Conservation (phyloP, 2,888 invertebrate genomes). For the Aphrophora alni region DNA sequence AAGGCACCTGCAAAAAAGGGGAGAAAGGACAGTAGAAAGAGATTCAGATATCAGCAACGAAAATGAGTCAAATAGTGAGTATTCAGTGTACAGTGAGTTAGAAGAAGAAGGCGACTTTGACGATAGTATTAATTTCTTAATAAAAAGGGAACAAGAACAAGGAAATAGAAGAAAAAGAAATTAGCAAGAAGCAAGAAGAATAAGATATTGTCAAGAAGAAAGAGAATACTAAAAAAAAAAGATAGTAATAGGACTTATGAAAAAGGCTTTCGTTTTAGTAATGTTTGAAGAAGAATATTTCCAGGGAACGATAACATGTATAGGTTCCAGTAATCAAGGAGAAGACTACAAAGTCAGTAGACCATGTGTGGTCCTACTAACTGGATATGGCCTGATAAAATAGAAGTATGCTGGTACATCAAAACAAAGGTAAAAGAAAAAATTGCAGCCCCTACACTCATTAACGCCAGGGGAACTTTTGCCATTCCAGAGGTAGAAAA, state of each 20-base stretch:
- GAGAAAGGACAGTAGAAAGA: background rate
- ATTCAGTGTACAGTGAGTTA: background rate
- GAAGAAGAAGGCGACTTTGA: conserved; percentile 12
- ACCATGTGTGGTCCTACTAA: conserved; percentile 11
- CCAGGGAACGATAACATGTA: background rate
- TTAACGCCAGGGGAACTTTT: background rate
- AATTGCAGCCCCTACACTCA: background rate
- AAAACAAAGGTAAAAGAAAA: background rate
- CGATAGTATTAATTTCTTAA: background rate
- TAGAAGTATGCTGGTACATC: conserved; percentile 11
- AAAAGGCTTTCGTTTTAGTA: background rate
- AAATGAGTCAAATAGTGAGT: background rate
- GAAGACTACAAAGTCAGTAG: background rate
- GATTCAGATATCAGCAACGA: conserved; percentile 1
- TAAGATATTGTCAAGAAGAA: too few species aligned
- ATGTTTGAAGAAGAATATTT: conserved; percentile 1
- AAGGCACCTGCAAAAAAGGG: background rate
- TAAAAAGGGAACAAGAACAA: conserved; percentile 6
- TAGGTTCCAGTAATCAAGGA: background rate
- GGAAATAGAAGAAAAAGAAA: background rate
- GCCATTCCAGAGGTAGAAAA: background rate
- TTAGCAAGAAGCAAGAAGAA: too few species aligned
- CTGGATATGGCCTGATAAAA: background rate
- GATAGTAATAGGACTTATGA: background rate
- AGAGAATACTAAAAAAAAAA: too few species aligned